Evolutionary conservation across 2,113 vertebrate genomes (phyloP).

Genomic region (Prunella fulvescens): DNA sequence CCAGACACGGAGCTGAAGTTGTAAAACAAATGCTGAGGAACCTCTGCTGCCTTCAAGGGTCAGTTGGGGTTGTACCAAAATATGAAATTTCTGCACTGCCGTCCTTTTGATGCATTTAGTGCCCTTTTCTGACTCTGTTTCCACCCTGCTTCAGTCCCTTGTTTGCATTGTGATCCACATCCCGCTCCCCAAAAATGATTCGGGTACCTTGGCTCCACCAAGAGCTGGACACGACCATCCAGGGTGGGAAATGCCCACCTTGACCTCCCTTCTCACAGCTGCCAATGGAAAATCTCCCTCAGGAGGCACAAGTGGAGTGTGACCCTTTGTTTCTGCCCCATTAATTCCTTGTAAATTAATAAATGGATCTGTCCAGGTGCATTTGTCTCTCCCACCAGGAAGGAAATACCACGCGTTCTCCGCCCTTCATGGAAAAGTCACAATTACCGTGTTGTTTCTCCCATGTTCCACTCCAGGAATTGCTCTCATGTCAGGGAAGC

Average conservation of each 20-base stretch:
- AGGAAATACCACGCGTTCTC: background rate
- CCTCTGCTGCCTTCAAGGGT: background rate
- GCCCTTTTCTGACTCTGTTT: background rate
- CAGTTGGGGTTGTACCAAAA: background rate
- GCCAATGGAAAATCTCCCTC: background rate
- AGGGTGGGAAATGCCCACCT: background rate
- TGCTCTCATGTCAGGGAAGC: background rate
- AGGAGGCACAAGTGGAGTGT: background rate
- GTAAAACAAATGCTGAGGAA: background rate
- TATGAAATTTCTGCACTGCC: rapidly evolving
- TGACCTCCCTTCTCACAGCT: background rate
- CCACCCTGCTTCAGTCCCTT: no score
- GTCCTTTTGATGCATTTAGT: rapidly evolving
- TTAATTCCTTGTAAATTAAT: background rate
- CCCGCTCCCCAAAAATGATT: background rate
- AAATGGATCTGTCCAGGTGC: background rate
- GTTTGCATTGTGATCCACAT: rapidly evolving
- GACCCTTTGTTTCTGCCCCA: background rate
- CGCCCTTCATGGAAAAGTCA: background rate
- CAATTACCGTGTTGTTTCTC: background rate
- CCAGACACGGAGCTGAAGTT: rapidly evolving
- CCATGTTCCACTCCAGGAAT: background rate
- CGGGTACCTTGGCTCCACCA: rapidly evolving
- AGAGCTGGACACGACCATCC: rapidly evolving
- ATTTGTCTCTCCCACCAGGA: background rate